Base-by-base conservation (phyloP, 2,888 invertebrate species). In the Mesorhabditis spiculigera region DNA sequence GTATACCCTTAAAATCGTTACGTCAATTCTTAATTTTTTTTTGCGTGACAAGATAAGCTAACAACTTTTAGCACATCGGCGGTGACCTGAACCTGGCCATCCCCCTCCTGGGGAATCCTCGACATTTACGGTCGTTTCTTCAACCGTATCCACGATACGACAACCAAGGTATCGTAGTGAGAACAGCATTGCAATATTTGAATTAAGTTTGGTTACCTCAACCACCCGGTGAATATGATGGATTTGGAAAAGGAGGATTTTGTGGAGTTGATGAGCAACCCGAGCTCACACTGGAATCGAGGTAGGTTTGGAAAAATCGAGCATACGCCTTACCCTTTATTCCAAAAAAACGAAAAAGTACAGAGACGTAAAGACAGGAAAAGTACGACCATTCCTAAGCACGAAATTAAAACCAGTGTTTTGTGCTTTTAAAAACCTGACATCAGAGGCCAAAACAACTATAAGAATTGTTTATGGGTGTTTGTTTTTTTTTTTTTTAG, bases 211-310 rank as follows among this genome's bases (percentile, higher is more conserved):
- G 81, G 81, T 43, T 81, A 81, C 69, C 10, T 81, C 65, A 76
- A 76, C 68, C 79, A 81, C 66, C 81, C 81, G 8, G 81, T 81
- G 6, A 81, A 81, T 67, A 81, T 81, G 81, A 70, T 81, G 61
- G 81, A 81, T 65, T 70, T 81, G 68, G 78, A 81, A 64, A 74
- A 75, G 66, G 76, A 79, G 67, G 81, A 81, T 61, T 77, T 78
- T 66, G 78, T 42, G 73, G 77, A 65, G 66, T 81, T 62, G 78
- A 80, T 74, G 73, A 73, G 28, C 76, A 80, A 62, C 81, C 81
- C 58, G 58, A 50, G 72, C 74, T 4, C 80, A 61, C 75, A 74
- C 6, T 72, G 73, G 43, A 81, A 81, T 64, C 63, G 81, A 77
- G 75, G 81, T 80, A 63, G 42, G 72, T 42, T 65, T 68, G n/a